Evolutionary conservation across 2,888 invertebrate species (phyloP).

Genomic region (Opisthograptis luteolata): DNA sequence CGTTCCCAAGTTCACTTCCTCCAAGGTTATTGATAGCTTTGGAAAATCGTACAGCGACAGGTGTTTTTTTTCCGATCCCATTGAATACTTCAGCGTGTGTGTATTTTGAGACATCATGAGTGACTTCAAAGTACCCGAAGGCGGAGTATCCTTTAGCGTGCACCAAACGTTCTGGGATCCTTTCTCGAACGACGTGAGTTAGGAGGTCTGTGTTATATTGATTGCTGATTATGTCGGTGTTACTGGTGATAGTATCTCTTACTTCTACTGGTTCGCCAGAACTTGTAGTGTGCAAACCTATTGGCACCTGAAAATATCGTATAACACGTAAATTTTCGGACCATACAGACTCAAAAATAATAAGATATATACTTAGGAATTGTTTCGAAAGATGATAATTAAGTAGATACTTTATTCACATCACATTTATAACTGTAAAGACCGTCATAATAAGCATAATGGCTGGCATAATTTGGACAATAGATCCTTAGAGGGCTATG

Average conservation of each 20-base stretch:
- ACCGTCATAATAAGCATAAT: no score
- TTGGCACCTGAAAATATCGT: slow-evolving; percentile 51
- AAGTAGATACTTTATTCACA: no score
- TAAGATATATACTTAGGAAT: no score
- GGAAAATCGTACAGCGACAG: slow-evolving; percentile 83
- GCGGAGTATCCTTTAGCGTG: slow-evolving; percentile 96
- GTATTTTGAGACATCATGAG: slow-evolving; percentile 88
- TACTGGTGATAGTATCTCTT: slow-evolving; percentile 71
- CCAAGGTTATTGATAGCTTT: slow-evolving; percentile 86
- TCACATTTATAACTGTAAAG: no score
- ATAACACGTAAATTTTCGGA: no score
- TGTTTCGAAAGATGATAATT: no score
- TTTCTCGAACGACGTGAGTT: slow-evolving; percentile 89
- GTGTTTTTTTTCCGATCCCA: slow-evolving; percentile 84
- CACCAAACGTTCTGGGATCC: slow-evolving; percentile 95
- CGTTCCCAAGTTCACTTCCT: slow-evolving; percentile 78
- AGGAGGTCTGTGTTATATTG: slow-evolving; percentile 86
- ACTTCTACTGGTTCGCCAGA: slow-evolving; percentile 90
- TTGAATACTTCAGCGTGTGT: slow-evolving; percentile 85
- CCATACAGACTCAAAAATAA: no score
- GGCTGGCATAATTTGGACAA: no score
- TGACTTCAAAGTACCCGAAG: slow-evolving; percentile 92
- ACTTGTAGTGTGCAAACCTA: slow-evolving; percentile 84
- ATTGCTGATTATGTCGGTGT: slow-evolving; percentile 49
- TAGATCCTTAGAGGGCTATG: no score